These are phyloP conservation scores for Hydrolagus colliei DNA, from an alignment of 2,797 vertebrate species.

Conservation along the genomic window DNA sequence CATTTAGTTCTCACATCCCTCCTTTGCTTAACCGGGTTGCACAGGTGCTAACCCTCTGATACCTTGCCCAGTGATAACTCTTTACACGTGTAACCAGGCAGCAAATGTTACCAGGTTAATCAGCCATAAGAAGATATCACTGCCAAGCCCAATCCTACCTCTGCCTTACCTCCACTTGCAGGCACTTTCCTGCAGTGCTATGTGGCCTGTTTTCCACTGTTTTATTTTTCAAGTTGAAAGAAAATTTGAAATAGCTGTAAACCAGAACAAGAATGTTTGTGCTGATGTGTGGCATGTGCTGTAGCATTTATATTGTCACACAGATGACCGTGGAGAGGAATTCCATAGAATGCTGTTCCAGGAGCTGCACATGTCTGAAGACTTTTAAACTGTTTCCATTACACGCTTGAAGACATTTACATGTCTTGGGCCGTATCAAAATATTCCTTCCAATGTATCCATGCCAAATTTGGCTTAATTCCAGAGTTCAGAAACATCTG, in stretches of 20 bases:
- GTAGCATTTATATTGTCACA: too few relatives aligned
- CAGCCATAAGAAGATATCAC: not conserved
- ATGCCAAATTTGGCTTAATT: too few relatives aligned
- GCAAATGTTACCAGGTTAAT: not conserved
- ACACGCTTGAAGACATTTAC: not conserved
- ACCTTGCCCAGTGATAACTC: not conserved
- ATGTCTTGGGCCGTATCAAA: not conserved
- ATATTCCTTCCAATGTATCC: not conserved
- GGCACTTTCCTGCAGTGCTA: not conserved
- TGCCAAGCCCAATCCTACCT: not conserved
- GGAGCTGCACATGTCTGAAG: not conserved
- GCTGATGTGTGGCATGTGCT: too few relatives aligned
- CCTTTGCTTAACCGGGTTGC: not conserved
- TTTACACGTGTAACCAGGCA: not conserved
- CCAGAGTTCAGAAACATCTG: too few relatives aligned
- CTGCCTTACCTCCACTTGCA: not conserved
- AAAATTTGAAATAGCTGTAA: not conserved
- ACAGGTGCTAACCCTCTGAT: too few relatives aligned
- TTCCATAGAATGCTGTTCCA: not conserved
- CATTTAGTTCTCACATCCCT: not conserved
- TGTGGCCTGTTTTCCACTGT: too few relatives aligned
- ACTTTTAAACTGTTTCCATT: not conserved
- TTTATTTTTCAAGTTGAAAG: not conserved
- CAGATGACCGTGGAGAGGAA: not conserved
- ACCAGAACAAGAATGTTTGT: not conserved